A percentile compares a stretch with the other conserved stretches of the same genome.
These are phyloP conservation scores for Butastur rufipennis DNA, from an alignment of 2,113 vertebrate genomes.

Conservation along the genomic window DNA sequence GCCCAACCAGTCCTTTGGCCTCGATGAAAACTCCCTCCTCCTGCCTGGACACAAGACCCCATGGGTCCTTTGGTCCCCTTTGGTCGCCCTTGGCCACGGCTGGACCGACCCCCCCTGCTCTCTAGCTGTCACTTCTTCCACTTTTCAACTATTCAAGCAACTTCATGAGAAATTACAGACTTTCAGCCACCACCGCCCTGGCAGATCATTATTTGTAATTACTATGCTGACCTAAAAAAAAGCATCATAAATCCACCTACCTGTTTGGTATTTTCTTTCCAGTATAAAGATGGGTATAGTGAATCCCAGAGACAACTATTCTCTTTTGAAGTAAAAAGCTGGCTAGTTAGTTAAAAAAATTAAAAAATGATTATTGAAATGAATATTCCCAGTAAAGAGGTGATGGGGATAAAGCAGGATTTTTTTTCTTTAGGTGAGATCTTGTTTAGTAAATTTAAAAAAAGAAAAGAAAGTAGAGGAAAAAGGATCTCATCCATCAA, in stretches of 20 bases:
- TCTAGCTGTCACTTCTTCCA: not conserved
- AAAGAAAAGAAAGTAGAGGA: not conserved
- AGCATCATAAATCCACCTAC: conserved; percentile 36
- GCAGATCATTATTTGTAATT: not conserved
- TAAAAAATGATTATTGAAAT: not conserved
- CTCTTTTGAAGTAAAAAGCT: not conserved
- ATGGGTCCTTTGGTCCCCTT: not conserved
- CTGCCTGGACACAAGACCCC: not conserved
- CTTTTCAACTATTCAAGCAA: not conserved
- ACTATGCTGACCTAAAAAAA: not conserved
- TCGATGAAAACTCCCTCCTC: not conserved
- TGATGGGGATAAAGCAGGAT: not conserved
- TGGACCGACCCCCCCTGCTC: not conserved
- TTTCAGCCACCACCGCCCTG: not conserved
- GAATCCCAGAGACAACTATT: not conserved
- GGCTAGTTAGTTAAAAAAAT: not conserved
- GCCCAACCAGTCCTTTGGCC: not conserved
- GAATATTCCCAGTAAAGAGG: not conserved
- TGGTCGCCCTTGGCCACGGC: accelerated
- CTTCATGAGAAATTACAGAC: not conserved
- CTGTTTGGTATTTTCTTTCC: conserved; percentile 21
- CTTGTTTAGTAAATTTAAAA: not conserved
- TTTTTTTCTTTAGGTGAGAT: not conserved
- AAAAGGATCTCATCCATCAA: conserved; percentile 11
- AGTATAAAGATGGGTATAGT: not conserved